Percentiles rank a stretch among this genome's conserved stretches.
Evolutionary conservation across 2,888 invertebrate species (phyloP).

Genomic region (Vesta saturnalis): DNA sequence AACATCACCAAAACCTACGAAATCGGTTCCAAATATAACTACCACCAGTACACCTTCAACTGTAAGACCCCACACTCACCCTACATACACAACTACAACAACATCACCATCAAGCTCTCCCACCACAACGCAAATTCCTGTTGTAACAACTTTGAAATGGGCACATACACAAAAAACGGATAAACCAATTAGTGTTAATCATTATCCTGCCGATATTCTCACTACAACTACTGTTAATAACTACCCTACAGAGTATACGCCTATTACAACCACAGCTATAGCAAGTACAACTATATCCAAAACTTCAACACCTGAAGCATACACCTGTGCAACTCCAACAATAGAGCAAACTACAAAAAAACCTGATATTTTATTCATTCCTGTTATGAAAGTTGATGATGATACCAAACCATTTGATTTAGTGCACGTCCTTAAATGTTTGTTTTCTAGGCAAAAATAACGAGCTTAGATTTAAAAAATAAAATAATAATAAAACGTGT

Average conservation of each 20-base stretch:
- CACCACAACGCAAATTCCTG: not conserved
- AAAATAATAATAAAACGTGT: too few species aligned
- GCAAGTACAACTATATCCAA: not conserved
- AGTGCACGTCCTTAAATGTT: slow-evolving; percentile 19
- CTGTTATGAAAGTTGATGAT: slow-evolving; percentile 18
- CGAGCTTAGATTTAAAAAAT: too few species aligned
- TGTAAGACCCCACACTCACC: too few species aligned
- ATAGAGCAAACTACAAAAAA: not conserved
- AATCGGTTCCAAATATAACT: too few species aligned
- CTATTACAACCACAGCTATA: not conserved
- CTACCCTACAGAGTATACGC: not conserved
- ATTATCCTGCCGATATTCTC: not conserved
- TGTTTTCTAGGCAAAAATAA: slow-evolving; percentile 8
- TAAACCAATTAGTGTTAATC: too few species aligned
- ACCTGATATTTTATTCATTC: slow-evolving; percentile 15
- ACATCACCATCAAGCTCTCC: too few species aligned
- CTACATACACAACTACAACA: too few species aligned
- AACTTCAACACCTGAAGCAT: not conserved
- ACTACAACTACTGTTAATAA: not conserved
- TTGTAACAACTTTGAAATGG: too few species aligned
- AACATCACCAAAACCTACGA: not conserved
- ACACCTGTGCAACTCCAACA: not conserved
- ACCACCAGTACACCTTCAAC: too few species aligned
- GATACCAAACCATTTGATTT: slow-evolving; percentile 7
- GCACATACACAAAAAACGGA: too few species aligned